Conservation (phyloP, 2,888 invertebrate genomes). For the Trissolcus brochymenae region DNA sequence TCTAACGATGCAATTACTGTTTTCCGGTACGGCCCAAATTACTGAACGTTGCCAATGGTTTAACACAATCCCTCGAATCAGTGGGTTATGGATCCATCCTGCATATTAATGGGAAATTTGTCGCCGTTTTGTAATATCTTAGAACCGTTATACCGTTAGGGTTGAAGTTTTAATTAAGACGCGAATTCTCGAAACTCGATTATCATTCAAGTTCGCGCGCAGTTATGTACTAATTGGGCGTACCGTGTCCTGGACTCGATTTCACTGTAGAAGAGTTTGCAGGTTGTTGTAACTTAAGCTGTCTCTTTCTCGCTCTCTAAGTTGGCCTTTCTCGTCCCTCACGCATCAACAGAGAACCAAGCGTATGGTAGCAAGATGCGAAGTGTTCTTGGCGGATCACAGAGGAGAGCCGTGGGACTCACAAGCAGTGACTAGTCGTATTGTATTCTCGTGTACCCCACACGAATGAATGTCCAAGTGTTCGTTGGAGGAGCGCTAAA, state of each 20-base stretch:
- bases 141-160: conserved; percentile 29
- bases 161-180: conserved; percentile 61
- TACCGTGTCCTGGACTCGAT: conserved; percentile 62
- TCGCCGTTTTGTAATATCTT: conserved; percentile 40
- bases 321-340: conserved; percentile 8
- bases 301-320: conserved; percentile 18
- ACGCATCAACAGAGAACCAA: conserved; percentile 21
- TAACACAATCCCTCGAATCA: conserved; percentile 10
- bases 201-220: conserved; percentile 65
- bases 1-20: conserved; percentile 15
- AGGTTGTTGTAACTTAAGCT: conserved; percentile 61
- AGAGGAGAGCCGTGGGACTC: conserved; percentile 26
- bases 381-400: conserved; percentile 33
- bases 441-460: conserved; percentile 13
- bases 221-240: conserved; percentile 65
- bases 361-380: conserved; percentile 28
- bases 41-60: conserved; percentile 19
- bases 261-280: conserved; percentile 59
- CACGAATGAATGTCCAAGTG: conserved; percentile 14
- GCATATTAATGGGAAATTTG: conserved; percentile 46
- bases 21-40: conserved; percentile 19
- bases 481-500: conserved; percentile 48
- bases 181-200: conserved; percentile 63
- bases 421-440: conserved; percentile 14
- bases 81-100: conserved; percentile 38